Percentiles rank a stretch among this genome's conserved stretches.
phyloP scores from a whole-genome alignment of 1,140 invertebrate genomes.

The Vollenhovia emeryi region DNA sequence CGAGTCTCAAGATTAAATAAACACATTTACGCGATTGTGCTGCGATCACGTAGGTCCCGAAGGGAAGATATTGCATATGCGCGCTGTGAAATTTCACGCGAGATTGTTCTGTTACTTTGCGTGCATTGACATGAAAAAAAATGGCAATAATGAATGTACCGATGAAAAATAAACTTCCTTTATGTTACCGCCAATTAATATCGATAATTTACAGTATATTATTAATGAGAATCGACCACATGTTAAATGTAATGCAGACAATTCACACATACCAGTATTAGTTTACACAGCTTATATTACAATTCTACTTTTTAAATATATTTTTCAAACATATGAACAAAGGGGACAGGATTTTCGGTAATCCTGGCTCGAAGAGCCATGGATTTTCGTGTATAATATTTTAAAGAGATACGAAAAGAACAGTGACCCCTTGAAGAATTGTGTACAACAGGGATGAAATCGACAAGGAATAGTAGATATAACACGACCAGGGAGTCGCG shows the following conservation, averaged over 20 bases:
- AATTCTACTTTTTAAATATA: not conserved
- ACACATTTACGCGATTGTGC: constrained; percentile 51
- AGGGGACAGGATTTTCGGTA: not conserved
- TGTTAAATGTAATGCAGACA: not conserved
- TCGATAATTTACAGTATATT: not conserved
- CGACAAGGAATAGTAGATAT: not conserved
- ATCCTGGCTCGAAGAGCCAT: not conserved
- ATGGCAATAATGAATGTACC: not conserved
- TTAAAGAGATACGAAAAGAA: not conserved
- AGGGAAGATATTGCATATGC: constrained; percentile 3
- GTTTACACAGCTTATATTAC: not conserved
- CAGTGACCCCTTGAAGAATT: constrained; percentile 53
- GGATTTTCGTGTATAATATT: not conserved
- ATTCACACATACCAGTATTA: not conserved
- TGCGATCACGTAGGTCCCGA: constrained; percentile 36
- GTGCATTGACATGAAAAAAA: not conserved
- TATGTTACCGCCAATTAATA: not conserved
- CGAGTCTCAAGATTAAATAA: constrained; percentile 55
- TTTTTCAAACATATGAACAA: not conserved
- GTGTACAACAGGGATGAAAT: constrained; percentile 52
- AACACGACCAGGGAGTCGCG: not conserved
- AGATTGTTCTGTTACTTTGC: not conserved
- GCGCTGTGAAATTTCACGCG: not conserved
- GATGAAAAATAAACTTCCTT: not conserved
- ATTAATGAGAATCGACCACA: not conserved